Base-by-base conservation (phyloP, 2,797 vertebrate genomes). In the Platyrinchus mystaceus region DNA sequence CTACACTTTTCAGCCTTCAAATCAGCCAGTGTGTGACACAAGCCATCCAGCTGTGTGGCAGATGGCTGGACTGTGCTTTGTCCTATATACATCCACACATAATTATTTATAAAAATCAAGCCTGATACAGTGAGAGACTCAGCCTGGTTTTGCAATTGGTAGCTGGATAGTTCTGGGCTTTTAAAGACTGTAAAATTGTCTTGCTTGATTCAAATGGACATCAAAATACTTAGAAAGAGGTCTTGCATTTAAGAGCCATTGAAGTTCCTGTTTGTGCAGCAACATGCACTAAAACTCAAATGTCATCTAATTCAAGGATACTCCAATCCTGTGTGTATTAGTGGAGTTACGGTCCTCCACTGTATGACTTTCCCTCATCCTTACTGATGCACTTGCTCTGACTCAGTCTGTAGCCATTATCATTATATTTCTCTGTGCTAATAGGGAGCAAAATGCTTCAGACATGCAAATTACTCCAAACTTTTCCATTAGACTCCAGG, bases 41-140 rank as follows among this genome's bases (percentile, higher is more conserved):
- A 81, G 39, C 37, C 53, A 77, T 67, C 80, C 92, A 93, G 93
- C 79, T 91, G 60, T 56, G 83, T 53, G 49, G 34, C 79, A 91
- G 87, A 81, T 91, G 78, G 62, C 34, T 43, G 59, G 71, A 58
- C 81, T 91, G 34, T 64, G 52, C 69, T 88, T 83, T 93, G 53
- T 64, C 83, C 83, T 86, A 28, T 64, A 78, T 49, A 30, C 56
- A 52, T 68, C 41, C 37, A 37, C 0, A 0, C 7, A 28, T 46
- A 90, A 62, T 84, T 84, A 53, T 67, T 88, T 91, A 66, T 79
- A 67, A 93, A 80, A 90, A 78, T n/a, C 49, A 91, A 74, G 67
- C 37, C 32, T 70, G 32, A 74, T 68, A 30, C 2, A 73, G 52
- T 37, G 59, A 78, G 32, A 66, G 36, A 47, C 32, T 91, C 41